Evolutionary conservation across 1,140 invertebrate species (phyloP).

Genomic region (Camponotus vicinus): DNA sequence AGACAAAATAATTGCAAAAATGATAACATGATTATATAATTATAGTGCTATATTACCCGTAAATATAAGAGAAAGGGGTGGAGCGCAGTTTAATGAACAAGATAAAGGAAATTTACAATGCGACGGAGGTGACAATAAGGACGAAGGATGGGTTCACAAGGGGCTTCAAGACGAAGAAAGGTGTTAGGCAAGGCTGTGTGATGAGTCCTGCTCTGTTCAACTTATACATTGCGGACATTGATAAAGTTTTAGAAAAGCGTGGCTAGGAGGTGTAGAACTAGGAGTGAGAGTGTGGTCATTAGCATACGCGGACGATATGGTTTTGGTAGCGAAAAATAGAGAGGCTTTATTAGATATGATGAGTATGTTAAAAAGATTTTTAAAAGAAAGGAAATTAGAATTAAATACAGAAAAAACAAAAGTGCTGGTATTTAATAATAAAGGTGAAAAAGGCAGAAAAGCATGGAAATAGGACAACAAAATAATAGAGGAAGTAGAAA

Average conservation of each 20-base stretch:
- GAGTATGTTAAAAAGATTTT: not conserved
- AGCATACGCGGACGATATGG: no score
- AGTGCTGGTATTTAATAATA: no score
- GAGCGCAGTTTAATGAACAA: not conserved
- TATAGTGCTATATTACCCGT: slow-evolving; percentile 66
- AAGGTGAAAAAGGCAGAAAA: not conserved
- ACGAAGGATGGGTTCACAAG: no score
- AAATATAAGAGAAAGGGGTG: no score
- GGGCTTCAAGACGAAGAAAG: not conserved
- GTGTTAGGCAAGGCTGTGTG: not conserved
- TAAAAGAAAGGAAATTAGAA: no score
- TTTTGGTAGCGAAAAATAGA: no score
- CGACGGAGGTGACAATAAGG: not conserved
- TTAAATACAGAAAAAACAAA: no score
- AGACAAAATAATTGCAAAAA: slow-evolving; percentile 19
- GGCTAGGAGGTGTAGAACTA: not conserved
- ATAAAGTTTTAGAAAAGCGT: not conserved
- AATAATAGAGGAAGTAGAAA: no score
- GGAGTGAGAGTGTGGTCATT: no score
- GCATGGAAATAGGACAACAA: no score
- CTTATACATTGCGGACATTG: not conserved
- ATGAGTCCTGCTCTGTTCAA: not conserved
- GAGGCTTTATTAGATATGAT: no score
- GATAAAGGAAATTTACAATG: not conserved
- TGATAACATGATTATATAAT: not conserved